Evolutionary conservation across 2,888 invertebrate species (phyloP), one percentile per base, ranked within the genome.

Genomic region (Philonicus albiceps): DNA sequence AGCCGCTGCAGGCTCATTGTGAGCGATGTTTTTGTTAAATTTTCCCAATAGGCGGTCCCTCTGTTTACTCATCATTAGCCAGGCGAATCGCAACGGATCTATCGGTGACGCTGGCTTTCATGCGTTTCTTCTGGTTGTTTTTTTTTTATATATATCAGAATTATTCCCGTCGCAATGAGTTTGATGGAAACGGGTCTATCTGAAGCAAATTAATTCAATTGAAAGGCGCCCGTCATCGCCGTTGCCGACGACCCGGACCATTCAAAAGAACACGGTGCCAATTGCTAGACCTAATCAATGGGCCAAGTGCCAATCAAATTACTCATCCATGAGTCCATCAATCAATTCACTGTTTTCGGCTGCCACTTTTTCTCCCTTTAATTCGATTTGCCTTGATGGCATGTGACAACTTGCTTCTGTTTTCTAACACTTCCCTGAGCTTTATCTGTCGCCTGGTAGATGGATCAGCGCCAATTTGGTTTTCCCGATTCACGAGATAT

Each of bases 291-390:
- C 53, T 64, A 75, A 86, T 83, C 78, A 73, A 80, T 86, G 80
- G 86, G 86, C 86, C 78, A 86, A 86, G 86, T 85, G 87, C 86
- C 84, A 87, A 87, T 86, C 84, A 73, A 87, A 87, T 87, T 84
- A 87, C 53, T 84, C 31, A 43, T n/a, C 84, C 64, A 87, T 87
- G 87, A 87, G 87, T 73, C 75, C 84, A 87, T 87, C 87, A 84
- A 87, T 87, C 87, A 86, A 81, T 83, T 72, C 37, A 16, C 34
- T 73, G 64, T 76, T 85, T 86, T 34, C 72, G 53, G 30, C n/a
- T 86, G 81, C 64, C 64, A 27, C 64, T 8, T 53, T 34, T 80
- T 80, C 37, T 80, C 80, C 49, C 80, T 49, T 49, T 80, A 27
- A 80, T 80, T 49, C 80, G 80, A 80, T 43, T 80, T 80, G 53